Evolutionary conservation across 2,113 vertebrate species (phyloP).

Genomic region (Phalacrocorax brasilianus): DNA sequence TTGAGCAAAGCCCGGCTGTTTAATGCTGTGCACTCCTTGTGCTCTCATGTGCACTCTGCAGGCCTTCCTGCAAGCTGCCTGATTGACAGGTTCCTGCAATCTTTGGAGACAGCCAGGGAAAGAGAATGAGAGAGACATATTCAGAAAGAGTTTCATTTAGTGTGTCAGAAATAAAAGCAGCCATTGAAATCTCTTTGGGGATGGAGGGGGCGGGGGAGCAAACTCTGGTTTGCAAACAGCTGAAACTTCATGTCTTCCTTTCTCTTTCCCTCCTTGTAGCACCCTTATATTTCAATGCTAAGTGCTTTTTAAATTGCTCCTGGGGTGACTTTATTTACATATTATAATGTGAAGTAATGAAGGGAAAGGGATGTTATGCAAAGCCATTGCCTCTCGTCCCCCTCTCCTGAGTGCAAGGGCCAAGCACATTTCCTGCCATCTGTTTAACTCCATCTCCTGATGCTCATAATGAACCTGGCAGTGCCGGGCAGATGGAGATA

Average conservation of each 20-base stretch:
- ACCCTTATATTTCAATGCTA: conserved; percentile 45
- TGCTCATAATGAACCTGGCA: conserved; percentile 67
- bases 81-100: conserved; percentile 6
- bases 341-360: conserved; percentile 66
- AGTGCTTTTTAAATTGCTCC: conserved; percentile 38
- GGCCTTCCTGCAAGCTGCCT: not conserved
- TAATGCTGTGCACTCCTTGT: rapidly evolving
- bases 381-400: conserved; percentile 39
- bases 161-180: conserved; percentile 29
- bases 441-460: conserved; percentile 68
- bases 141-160: conserved; percentile 18
- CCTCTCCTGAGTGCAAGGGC: conserved; percentile 57
- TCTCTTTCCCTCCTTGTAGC: not conserved
- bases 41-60: not conserved
- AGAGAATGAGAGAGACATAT: not conserved
- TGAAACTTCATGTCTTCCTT: conserved; percentile 6
- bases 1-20: not conserved
- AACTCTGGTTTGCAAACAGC: conserved; percentile 5
- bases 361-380: conserved; percentile 42
- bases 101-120: conserved; percentile 11
- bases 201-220: not conserved
- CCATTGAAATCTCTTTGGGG: conserved; percentile 16
- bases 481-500: conserved; percentile 62
- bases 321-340: conserved; percentile 56
- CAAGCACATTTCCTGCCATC: conserved; percentile 69